Base-by-base conservation (phyloP, 2,113 vertebrate genomes). In the Odontophorus gujanensis region DNA sequence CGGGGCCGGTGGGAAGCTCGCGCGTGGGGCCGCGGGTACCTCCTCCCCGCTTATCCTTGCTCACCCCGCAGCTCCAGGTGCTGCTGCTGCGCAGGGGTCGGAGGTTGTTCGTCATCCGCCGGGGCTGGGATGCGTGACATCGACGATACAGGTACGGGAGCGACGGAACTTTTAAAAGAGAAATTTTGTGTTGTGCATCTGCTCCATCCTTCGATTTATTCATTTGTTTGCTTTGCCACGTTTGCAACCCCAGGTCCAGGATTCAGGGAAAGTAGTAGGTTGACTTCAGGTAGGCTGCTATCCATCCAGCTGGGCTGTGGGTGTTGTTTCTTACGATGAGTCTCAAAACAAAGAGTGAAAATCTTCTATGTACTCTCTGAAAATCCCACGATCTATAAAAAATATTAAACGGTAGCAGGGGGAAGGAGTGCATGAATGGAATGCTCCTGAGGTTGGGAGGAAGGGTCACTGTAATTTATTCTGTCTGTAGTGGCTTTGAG, bases 51-150 rank as follows among this genome's bases (percentile, higher is more conserved):
- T 8, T 4, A 4, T 10, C 4, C 20, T 13, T 17, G 3, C 51
- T n/a, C 3, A 3, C 18, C 30, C 32, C 32, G 55, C 55, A 32
- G 57, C 75, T 36, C 61, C n/a, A 9, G 81, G 28, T 4, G 48
- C 34, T 85, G 19, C 66, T 5, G 43, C 40, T 11, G 20, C 2
- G 0, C 12, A 12, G 50, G 30, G 12, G 36, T 12, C 45, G 7
- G 6, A 6, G n/a, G 28, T 5, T 26, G 2, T 2, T 8, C 4
- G 1, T 34, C 4, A 13, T 12, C 17, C 21, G 0, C 4, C 28
- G 0, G 66, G 11, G 32, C 32, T 0, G 21, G 20, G 40, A 6
- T 3, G 8, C 4, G 0, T 2, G 5, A 0, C 1, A 0, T 1
- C 43, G 7, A 45, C 5, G 32, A 2, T 19, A 50, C 13, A 24